Evolutionary conservation across 2,797 vertebrate genomes (phyloP).

Genomic region (Chloroceryle inda): DNA sequence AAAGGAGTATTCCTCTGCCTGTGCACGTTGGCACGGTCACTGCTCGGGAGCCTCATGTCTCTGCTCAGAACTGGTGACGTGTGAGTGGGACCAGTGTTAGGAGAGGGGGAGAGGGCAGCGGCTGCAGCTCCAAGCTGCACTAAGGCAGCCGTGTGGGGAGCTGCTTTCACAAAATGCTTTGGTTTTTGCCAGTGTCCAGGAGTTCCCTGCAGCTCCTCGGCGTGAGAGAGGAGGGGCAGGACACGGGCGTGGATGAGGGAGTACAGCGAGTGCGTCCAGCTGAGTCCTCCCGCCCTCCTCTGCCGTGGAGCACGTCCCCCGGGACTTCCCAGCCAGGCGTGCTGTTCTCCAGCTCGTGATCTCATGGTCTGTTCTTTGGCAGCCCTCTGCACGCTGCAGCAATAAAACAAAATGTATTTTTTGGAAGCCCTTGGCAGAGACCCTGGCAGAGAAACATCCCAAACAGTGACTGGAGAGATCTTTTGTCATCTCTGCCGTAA

Average conservation of each 20-base stretch:
- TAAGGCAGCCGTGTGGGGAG: background rate
- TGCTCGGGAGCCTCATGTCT: background rate
- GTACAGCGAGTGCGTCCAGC: slow-evolving; percentile 4
- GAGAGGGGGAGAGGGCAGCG: background rate
- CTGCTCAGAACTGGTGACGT: background rate
- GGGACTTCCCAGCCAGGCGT: background rate
- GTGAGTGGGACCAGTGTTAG: background rate
- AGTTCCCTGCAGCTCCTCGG: background rate
- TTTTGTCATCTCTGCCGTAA: background rate
- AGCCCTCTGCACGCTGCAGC: background rate
- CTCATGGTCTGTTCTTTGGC: slow-evolving; percentile 49
- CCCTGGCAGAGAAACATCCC: background rate
- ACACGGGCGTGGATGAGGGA: background rate
- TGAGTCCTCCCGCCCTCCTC: background rate
- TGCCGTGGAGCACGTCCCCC: background rate
- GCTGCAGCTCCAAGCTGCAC: background rate
- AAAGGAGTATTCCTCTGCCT: background rate
- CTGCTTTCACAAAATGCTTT: background rate
- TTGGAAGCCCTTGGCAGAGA: slow-evolving; percentile 29
- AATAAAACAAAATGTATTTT: slow-evolving; percentile 15
- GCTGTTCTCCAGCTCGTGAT: slow-evolving; percentile 33
- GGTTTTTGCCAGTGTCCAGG: background rate
- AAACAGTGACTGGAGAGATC: background rate
- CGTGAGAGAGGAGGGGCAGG: background rate
- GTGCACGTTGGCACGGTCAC: background rate